A percentile compares a stretch with the other conserved stretches of the same genome.
Evolutionary conservation across 2,113 vertebrate species (phyloP).

Genomic region (Ursus arctos): DNA sequence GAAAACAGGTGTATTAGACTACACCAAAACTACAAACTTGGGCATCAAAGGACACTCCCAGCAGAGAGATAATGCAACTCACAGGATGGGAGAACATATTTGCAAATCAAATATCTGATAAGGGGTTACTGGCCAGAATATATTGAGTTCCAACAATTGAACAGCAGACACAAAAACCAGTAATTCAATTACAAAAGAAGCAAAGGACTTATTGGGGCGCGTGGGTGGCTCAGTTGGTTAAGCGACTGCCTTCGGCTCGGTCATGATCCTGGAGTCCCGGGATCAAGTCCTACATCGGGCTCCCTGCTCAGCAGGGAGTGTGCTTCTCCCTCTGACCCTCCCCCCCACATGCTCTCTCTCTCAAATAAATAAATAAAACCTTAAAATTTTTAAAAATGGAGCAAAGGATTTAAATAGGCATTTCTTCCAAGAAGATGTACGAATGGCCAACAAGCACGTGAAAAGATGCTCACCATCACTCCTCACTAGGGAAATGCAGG

Average conservation of each 20-base stretch:
- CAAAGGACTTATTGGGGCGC: neutral
- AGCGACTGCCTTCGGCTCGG: too few relatives aligned
- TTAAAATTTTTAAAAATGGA: too few relatives aligned
- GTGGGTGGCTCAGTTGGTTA: too few relatives aligned
- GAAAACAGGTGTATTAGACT: neutral
- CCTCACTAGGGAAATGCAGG: neutral
- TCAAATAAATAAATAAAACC: too few relatives aligned
- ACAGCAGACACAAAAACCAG: neutral
- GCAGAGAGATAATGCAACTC: neutral
- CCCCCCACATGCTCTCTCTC: too few relatives aligned
- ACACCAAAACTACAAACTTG: neutral
- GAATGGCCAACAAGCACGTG: neutral
- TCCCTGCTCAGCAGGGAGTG: too few relatives aligned
- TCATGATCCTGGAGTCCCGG: too few relatives aligned
- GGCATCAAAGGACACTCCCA: neutral
- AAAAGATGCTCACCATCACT: too few relatives aligned
- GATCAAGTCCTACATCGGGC: too few relatives aligned
- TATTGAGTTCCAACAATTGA: neutral
- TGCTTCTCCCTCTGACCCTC: too few relatives aligned
- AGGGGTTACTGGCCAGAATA: neutral
- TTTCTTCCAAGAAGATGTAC: neutral
- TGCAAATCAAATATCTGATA: neutral
- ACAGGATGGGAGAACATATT: neutral
- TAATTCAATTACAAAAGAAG: neutral
- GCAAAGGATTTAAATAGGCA: neutral